Percentiles rank a stretch among this genome's conserved stretches.
These are phyloP conservation scores for Casuarius casuarius DNA, from an alignment of 2,113 vertebrate species.

Conservation along the genomic window DNA sequence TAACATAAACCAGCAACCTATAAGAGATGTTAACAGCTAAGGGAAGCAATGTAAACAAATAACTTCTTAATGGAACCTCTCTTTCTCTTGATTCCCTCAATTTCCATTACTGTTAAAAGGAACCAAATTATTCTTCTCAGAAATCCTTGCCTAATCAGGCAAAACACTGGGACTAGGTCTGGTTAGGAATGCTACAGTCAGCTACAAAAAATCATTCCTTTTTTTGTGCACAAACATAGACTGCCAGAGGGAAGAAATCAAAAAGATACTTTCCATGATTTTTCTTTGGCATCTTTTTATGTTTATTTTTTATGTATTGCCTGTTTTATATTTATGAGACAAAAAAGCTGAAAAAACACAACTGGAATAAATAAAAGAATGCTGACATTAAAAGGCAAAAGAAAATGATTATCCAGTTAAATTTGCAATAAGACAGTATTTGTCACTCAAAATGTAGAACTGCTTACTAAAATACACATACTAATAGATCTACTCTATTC, in stretches of 20 bases:
- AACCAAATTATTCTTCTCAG: background rate
- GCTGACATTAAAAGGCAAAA: background rate
- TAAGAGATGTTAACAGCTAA: background rate
- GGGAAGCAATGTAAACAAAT: background rate
- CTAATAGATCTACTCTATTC: background rate
- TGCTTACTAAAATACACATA: background rate
- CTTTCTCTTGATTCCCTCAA: background rate
- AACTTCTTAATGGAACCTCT: background rate
- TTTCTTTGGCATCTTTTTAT: background rate
- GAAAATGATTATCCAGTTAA: background rate
- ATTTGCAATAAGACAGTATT: background rate
- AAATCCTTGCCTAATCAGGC: background rate
- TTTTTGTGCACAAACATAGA: background rate
- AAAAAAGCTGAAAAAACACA: background rate
- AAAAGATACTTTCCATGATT: background rate
- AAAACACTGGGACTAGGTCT: background rate
- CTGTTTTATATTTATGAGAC: background rate
- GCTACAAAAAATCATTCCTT: background rate
- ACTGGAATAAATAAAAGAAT: background rate
- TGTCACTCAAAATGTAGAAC: background rate
- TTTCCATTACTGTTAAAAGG: background rate
- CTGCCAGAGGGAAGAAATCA: background rate
- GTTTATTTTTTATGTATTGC: background rate
- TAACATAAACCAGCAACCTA: slow-evolving; percentile 30
- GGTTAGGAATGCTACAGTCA: background rate